A percentile compares a stretch with the other conserved stretches of the same genome.
These are phyloP conservation scores for Lamellibrachia columna DNA, from an alignment of 2,888 invertebrate species.

Conservation along the genomic window DNA sequence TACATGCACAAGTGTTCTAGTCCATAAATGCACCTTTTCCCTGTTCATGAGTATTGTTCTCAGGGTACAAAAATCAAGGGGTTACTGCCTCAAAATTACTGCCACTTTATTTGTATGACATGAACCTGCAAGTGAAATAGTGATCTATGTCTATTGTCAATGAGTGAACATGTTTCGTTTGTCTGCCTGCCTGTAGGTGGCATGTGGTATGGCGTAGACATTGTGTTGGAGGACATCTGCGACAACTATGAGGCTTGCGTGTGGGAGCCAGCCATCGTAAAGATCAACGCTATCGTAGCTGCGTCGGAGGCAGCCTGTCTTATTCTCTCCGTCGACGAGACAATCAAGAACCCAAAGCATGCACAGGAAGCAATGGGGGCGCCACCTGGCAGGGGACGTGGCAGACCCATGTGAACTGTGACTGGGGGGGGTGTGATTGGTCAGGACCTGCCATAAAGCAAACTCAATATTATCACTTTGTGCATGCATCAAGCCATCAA, in stretches of 20 bases:
- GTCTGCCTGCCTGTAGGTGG: constrained; percentile 70
- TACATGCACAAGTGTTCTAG: no score
- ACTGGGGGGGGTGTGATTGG: neutral
- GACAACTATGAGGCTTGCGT: constrained; percentile 94
- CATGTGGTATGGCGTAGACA: constrained; percentile 95
- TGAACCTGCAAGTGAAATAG: no score
- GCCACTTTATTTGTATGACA: no score
- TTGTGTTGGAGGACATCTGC: constrained; percentile 89
- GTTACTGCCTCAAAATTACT: no score
- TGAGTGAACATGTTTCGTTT: neutral
- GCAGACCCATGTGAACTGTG: constrained; percentile 44
- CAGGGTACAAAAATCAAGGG: no score
- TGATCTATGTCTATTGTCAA: neutral
- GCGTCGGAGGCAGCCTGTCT: constrained; percentile 95
- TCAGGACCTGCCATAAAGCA: neutral
- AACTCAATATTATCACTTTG: neutral
- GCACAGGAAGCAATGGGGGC: constrained; percentile 41
- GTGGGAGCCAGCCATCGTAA: constrained; percentile 97
- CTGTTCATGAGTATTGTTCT: no score
- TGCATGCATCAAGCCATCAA: constrained; percentile 4
- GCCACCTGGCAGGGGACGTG: constrained; percentile 55
- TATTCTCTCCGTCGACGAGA: constrained; percentile 97
- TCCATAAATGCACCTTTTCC: no score
- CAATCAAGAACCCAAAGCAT: constrained; percentile 84
- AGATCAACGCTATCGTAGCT: constrained; percentile 94